Evolutionary conservation across 2,113 vertebrate species (phyloP).

Genomic region (Blennius ocellaris): DNA sequence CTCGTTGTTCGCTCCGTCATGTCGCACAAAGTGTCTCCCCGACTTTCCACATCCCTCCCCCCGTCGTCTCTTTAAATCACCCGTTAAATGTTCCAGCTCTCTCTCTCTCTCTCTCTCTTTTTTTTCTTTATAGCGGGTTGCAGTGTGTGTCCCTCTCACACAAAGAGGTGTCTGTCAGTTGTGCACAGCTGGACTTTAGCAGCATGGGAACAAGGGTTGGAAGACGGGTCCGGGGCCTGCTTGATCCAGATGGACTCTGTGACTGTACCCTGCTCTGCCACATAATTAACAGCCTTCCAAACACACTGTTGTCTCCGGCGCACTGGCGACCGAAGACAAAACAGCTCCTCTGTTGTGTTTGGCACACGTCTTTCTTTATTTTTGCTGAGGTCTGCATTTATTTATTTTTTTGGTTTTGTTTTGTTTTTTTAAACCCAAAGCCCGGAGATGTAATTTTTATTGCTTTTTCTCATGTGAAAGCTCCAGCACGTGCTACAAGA

Average conservation of each 20-base stretch:
- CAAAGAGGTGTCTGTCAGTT: constrained; percentile 71
- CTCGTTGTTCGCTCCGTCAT: neutral
- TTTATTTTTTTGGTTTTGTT: too few relatives aligned
- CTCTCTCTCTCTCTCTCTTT: constrained; percentile 29
- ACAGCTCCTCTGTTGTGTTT: constrained; percentile 15
- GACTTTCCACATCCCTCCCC: neutral
- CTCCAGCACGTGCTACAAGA: too few relatives aligned
- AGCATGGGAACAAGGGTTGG: constrained; percentile 51
- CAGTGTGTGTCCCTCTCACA: constrained; percentile 45
- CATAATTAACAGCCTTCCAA: constrained; percentile 35
- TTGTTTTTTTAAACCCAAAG: neutral
- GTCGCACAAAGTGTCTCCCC: neutral
- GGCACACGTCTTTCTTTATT: neutral
- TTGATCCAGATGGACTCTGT: constrained; percentile 52
- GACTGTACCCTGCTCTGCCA: constrained; percentile 32
- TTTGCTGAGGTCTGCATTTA: constrained; percentile 21
- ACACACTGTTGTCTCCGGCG: constrained; percentile 19
- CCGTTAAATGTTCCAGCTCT: constrained; percentile 46
- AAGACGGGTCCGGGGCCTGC: constrained; percentile 16
- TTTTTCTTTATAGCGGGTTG: constrained; percentile 22
- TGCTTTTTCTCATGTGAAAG: neutral
- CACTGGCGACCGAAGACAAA: constrained; percentile 4
- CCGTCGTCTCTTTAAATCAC: constrained; percentile 24
- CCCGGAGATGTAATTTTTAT: neutral
- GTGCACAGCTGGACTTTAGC: constrained; percentile 66